A percentile compares a stretch with the other conserved stretches of the same genome.
Evolutionary conservation across 2,113 vertebrate species (phyloP).

Genomic region (Hoplias malabaricus): DNA sequence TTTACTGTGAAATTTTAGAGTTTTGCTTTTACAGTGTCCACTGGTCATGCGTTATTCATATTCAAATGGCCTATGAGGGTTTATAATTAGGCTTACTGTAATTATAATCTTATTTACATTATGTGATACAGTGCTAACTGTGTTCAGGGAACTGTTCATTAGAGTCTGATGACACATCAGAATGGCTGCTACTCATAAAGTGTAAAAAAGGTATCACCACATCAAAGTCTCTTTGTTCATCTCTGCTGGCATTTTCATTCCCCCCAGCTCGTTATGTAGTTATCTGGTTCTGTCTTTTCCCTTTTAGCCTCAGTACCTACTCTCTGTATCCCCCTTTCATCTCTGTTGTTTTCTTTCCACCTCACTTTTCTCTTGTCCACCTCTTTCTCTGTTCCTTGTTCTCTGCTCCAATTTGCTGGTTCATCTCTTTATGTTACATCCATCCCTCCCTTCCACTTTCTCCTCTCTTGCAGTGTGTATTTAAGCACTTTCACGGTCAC

Average conservation of each 20-base stretch:
- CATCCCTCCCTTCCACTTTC: conserved; percentile 23
- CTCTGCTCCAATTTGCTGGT: conserved; percentile 35
- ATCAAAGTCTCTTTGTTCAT: not conserved
- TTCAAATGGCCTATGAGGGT: too few relatives aligned
- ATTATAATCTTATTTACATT: too few relatives aligned
- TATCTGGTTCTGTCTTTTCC: conserved; percentile 5
- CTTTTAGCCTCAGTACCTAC: conserved; percentile 47
- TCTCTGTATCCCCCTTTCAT: conserved; percentile 3
- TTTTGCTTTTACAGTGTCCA: too few relatives aligned
- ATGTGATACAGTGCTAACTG: too few relatives aligned
- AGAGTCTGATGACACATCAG: not conserved
- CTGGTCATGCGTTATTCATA: too few relatives aligned
- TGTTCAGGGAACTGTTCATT: not conserved
- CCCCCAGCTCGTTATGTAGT: not conserved
- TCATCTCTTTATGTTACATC: conserved; percentile 35
- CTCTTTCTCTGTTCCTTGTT: not conserved
- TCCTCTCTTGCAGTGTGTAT: conserved; percentile 67
- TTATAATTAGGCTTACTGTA: too few relatives aligned
- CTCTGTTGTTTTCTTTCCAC: not conserved
- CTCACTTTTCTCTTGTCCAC: conserved; percentile 1
- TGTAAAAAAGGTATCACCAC: not conserved
- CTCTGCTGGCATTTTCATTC: not conserved
- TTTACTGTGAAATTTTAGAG: too few relatives aligned
- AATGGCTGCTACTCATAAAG: not conserved
- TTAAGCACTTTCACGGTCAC: conserved; percentile 71